These are phyloP conservation scores for Euzetes globulus DNA, from an alignment of 2,888 invertebrate genomes.

Conservation along the genomic window DNA sequence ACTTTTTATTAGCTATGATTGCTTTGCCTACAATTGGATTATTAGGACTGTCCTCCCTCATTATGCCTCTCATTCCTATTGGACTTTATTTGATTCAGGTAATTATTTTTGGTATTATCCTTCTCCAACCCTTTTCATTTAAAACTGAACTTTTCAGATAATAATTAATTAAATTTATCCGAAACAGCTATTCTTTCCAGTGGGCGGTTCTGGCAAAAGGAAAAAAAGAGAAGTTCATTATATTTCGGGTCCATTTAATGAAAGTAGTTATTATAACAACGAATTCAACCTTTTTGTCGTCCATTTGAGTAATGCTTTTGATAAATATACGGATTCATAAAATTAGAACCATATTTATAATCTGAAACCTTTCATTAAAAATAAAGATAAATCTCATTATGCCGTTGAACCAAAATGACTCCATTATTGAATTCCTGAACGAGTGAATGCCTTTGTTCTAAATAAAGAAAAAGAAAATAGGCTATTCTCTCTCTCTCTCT, in stretches of 20 bases:
- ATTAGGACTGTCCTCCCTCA: slow-evolving; percentile 33
- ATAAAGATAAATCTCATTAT: no score
- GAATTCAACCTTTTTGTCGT: slow-evolving; percentile 7
- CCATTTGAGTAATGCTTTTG: slow-evolving; percentile 21
- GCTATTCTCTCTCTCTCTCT: no score
- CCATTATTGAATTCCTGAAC: no score
- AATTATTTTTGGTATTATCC: background rate
- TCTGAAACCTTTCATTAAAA: background rate
- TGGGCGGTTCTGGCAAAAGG: slow-evolving; percentile 4
- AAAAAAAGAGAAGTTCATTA: background rate
- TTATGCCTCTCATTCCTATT: slow-evolving; percentile 37
- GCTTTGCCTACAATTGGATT: slow-evolving; percentile 34
- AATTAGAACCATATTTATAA: background rate
- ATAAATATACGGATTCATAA: slow-evolving; percentile 5
- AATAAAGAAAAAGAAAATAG: no score
- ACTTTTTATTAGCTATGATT: slow-evolving; percentile 25
- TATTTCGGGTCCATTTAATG: background rate
- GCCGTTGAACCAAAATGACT: no score
- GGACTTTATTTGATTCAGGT: slow-evolving; percentile 35
- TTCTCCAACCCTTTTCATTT: no score
- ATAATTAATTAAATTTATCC: background rate
- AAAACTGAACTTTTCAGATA: no score
- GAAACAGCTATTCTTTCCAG: slow-evolving; percentile 14
- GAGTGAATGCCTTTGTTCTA: no score
- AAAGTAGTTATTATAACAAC: background rate